Conservation (phyloP, 2,797 vertebrate genomes). For the Morus bassanus region DNA sequence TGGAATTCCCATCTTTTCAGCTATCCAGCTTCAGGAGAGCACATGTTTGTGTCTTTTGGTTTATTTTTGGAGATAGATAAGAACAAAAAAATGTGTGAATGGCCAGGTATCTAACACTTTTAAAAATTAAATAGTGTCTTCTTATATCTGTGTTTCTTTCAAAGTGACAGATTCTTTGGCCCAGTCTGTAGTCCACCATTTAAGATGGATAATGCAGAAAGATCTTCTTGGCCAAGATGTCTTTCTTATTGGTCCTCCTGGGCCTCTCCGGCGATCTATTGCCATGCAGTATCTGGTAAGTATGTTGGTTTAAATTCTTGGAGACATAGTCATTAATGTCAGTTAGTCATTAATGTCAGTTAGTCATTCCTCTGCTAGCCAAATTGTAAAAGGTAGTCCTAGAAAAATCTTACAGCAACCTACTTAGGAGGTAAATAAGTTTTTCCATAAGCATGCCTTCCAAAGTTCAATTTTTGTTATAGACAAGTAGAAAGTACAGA, state of each 20-base stretch:
- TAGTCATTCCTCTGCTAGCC: neutral
- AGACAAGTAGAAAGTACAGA: neutral
- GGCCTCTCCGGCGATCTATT: conserved; percentile 90
- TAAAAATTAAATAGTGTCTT: neutral
- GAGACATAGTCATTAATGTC: neutral
- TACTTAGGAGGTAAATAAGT: neutral
- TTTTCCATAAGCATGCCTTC: neutral
- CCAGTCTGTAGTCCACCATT: conserved; percentile 87
- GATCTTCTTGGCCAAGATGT: conserved; percentile 95
- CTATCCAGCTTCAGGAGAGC: neutral
- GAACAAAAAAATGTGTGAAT: neutral
- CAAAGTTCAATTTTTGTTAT: conserved; percentile 3
- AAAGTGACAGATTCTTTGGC: conserved; percentile 85
- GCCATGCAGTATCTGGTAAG: conserved; percentile 98
- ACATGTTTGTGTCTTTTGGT: neutral
- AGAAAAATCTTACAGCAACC: neutral
- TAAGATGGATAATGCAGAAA: conserved; percentile 99
- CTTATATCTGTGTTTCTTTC: neutral
- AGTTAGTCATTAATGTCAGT: neutral
- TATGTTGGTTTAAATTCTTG: neutral
- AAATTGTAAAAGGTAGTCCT: neutral
- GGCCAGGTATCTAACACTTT: neutral
- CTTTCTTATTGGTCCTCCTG: conserved; percentile 96
- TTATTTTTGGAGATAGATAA: neutral
- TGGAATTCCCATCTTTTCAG: neutral